phyloP scores from a whole-genome alignment of 1,140 invertebrate genomes.

The Littorina saxatilis region DNA sequence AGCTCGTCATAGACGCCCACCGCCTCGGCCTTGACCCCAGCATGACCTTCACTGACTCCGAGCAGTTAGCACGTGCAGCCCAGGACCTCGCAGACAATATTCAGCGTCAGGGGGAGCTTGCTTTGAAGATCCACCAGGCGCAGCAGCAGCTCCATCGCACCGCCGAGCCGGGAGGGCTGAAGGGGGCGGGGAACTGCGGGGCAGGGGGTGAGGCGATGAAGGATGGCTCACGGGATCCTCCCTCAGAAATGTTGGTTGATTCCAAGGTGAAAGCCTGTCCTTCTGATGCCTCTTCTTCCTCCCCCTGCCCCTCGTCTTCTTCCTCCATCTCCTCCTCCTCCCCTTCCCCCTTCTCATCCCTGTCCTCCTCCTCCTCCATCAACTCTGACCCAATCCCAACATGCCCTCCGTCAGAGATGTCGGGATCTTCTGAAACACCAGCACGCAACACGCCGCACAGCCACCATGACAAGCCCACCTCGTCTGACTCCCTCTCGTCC shows the following conservation, averaged over 20 bases:
- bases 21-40: no score
- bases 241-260: neutral
- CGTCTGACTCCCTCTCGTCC: neutral
- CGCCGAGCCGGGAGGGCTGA: no score
- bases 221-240: neutral
- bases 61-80: neutral
- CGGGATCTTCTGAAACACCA: neutral
- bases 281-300: no score
- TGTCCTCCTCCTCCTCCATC: no score
- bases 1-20: no score
- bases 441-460: neutral
- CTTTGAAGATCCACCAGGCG: no score
- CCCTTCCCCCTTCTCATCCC: no score
- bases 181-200: neutral
- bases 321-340: no score
- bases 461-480: neutral
- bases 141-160: no score
- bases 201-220: no score
- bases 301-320: neutral
- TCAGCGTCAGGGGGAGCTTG: neutral
- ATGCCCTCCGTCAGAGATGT: no score
- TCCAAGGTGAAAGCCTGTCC: neutral
- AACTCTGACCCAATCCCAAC: no score
- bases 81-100: neutral
- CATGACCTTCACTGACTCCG: neutral